These are phyloP conservation scores for Podocnemis expansa DNA, from an alignment of 2,113 vertebrate genomes.

Conservation along the genomic window DNA sequence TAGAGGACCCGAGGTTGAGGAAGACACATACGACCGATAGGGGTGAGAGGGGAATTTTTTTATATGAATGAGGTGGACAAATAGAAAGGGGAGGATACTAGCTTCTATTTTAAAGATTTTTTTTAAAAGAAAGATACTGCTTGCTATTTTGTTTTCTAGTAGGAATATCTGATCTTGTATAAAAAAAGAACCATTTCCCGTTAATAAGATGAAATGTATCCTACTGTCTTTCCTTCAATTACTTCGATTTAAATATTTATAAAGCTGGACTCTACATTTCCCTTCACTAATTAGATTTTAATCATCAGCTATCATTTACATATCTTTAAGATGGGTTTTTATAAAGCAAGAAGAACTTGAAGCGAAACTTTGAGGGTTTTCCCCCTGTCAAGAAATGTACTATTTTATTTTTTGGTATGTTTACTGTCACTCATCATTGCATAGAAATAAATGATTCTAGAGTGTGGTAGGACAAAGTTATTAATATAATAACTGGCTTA, in stretches of 20 bases:
- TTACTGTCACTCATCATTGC: not conserved
- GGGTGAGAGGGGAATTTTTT: too few relatives aligned
- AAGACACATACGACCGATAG: too few relatives aligned
- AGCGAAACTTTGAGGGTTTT: conserved; percentile 1
- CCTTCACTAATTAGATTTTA: conserved; percentile 46
- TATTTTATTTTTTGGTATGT: not conserved
- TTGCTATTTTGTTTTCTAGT: conserved; percentile 8
- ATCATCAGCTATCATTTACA: conserved; percentile 40
- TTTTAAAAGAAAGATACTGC: not conserved
- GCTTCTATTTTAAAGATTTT: conserved; percentile 7
- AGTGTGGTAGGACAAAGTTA: not conserved
- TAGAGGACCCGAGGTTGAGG: too few relatives aligned
- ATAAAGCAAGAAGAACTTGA: conserved; percentile 18
- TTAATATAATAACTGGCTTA: not conserved
- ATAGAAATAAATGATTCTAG: not conserved
- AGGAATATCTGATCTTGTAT: conserved; percentile 14
- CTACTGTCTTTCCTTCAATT: conserved; percentile 55
- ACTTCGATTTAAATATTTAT: conserved; percentile 72
- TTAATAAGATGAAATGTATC: conserved; percentile 51
- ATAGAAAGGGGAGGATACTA: not conserved
- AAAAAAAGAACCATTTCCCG: conserved; percentile 47
- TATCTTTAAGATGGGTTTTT: conserved; percentile 29
- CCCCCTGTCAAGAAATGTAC: not conserved
- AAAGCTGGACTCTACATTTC: conserved; percentile 59
- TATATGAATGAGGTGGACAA: not conserved